Evolutionary conservation across 2,888 invertebrate species (phyloP), one percentile per base, ranked within the genome.

Genomic region (Ditula angustiorana): DNA sequence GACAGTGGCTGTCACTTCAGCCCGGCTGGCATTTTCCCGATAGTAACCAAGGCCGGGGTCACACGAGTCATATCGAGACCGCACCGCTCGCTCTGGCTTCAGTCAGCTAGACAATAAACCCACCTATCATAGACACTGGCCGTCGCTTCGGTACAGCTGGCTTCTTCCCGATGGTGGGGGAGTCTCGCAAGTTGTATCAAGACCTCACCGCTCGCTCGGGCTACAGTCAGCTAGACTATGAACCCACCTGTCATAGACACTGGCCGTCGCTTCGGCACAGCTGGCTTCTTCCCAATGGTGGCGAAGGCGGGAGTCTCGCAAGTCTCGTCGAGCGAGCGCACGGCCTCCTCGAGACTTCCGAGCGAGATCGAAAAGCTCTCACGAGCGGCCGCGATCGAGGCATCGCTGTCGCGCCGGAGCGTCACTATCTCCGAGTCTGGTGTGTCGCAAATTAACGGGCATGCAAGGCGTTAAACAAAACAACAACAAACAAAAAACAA

Each of bases 241-340:
- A 30, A 74, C 87, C 87, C 81, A 95, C 95, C 94, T 82, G 94
- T 89, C 94, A 95, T 94, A 60, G 95, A 95, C 30, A 95, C 81
- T 7, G 95, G 95, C 66, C 95, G 83, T 65, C 94, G 85, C 72
- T 94, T 93, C 0, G 93, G 93, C 69, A 93, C 91, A 2, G 92
- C 91, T 0, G 93, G 91, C 67, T 92, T 92, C 79, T 91, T 93
- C 64, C 88, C 89, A 44, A 93, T 82, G 0, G 93, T 93, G 0
- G 93, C 93, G 71, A 88, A 93, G 0, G 89, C 70, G 0, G 90
- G 91, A 0, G 85, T 73, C 37, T 92, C 90, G 50, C 80, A 79
- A 1, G 89, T 86, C 66, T 90, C 93, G 67, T 93, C 93, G 52
- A 92, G 74, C 10, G 86, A 88, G 33, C 90, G 72, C 23, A 93